Evolutionary conservation across 1,140 invertebrate species (phyloP), one percentile per base, ranked within the genome.

Genomic region (Arctopsyche grandis): DNA sequence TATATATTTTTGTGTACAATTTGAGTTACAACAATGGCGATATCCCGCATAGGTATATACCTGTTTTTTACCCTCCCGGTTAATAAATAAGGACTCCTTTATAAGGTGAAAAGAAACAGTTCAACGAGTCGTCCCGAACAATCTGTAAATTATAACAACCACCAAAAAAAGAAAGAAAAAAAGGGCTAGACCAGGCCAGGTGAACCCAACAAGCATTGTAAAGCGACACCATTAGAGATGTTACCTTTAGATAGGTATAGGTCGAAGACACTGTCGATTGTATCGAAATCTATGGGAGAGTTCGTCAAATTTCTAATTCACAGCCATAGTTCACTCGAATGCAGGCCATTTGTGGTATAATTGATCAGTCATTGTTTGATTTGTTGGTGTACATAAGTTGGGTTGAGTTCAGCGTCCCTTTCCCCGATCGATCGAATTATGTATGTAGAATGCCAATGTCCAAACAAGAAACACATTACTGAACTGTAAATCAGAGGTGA

Each of bases 61-160:
- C 52, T 76, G 58, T 43, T 44, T n/a, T n/a, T 24, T 12, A n/a
- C 38, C 10, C 26, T 56, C n/a, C 38, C 9, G 16, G 74, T 76
- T 76, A 76, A 76, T 76, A 76, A 76, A 76, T 76, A 76, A 63
- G 22, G 9, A 52, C 7, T 16, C 21, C 29, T 71, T 71, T 71
- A 71, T 71, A 71, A 26, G 16, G 44, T 29, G 44, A 74, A 74
- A 63, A 14, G 74, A 76, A 43, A 63, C 74, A 76, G 29, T 76
- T 76, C 74, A 63, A 76, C 74, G 74, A 76, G 56, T 76, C 19
- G 38, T 16, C 52, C 24, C 56, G 56, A 63, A 63, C 74, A 76
- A 63, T 76, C 56, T 63, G 52, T 76, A 76, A 76, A 76, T 76
- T 76, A 76, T 76, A 76, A 76, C 21, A 21, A 73, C 9, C 29